Evolutionary conservation across 2,113 vertebrate species (phyloP).

Genomic region (Tetraodon nigroviridis): DNA sequence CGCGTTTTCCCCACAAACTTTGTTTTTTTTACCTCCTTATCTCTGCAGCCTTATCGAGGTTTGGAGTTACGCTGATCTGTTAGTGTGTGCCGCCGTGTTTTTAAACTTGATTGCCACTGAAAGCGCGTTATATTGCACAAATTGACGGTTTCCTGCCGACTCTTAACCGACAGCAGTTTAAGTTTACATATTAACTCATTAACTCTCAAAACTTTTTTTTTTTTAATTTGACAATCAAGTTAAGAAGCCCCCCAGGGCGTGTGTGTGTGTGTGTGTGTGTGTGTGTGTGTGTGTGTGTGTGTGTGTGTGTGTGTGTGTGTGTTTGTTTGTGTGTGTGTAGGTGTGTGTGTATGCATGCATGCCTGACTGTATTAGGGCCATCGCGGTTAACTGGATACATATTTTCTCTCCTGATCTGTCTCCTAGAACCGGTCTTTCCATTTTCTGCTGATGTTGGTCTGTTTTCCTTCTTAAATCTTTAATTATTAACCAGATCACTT

Average conservation of each 20-base stretch:
- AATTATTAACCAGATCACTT: background rate
- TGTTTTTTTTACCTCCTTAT: background rate
- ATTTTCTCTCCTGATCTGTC: background rate
- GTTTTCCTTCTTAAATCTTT: background rate
- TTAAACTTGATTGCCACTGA: no score
- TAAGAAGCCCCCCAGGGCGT: background rate
- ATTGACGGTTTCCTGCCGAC: no score
- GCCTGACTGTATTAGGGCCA: constrained; percentile 1
- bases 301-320: constrained; percentile 8
- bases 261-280: constrained; percentile 6
- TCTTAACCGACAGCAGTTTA: no score
- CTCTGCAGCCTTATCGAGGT: background rate
- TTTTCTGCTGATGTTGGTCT: background rate
- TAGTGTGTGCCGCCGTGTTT: no score
- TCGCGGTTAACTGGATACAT: background rate
- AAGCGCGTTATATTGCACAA: background rate
- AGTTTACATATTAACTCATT: no score
- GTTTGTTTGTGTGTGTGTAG: constrained; percentile 11
- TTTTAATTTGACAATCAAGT: no score
- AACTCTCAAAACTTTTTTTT: no score
- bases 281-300: background rate
- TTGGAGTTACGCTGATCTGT: background rate
- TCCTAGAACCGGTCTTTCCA: background rate
- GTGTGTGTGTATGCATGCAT: background rate
- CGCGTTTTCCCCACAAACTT: background rate